Evolutionary conservation across 1,140 invertebrate genomes (phyloP).

Genomic region (Apolygus lucorum): DNA sequence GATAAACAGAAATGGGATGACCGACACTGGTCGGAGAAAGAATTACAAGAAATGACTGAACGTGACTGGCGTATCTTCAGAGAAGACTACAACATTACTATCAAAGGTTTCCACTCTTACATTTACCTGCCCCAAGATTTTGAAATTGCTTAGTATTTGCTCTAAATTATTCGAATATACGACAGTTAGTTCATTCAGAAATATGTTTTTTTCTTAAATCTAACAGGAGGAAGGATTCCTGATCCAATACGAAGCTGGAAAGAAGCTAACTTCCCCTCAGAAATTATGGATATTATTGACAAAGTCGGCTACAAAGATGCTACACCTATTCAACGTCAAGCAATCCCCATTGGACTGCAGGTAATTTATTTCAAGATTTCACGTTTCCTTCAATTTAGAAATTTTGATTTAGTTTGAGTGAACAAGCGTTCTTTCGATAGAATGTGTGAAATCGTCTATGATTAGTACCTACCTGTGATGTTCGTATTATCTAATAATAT

Average conservation of each 20-base stretch:
- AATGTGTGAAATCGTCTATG: too few relatives aligned
- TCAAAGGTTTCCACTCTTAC: too few relatives aligned
- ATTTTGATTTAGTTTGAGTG: background rate
- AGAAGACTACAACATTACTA: conserved; percentile 98
- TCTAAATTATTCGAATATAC: too few relatives aligned
- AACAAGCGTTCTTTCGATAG: too few relatives aligned
- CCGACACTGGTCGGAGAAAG: conserved; percentile 97
- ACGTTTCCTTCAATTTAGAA: background rate
- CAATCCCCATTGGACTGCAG: conserved; percentile 93
- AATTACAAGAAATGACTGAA: conserved; percentile 91
- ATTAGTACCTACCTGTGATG: too few relatives aligned
- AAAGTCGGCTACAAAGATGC: conserved; percentile 96
- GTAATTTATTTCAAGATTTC: conserved; percentile 25
- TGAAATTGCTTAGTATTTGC: too few relatives aligned
- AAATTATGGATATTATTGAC: conserved; percentile 91
- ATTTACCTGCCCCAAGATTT: too few relatives aligned
- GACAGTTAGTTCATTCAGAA: too few relatives aligned
- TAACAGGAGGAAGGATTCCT: conserved; percentile 77
- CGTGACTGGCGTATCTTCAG: conserved; percentile 99
- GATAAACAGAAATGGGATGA: conserved; percentile 99
- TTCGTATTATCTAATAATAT: too few relatives aligned
- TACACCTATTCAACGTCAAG: conserved; percentile 97
- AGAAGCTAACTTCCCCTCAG: conserved; percentile 83
- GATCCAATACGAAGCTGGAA: conserved; percentile 93
- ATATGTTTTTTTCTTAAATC: background rate